These are phyloP conservation scores for Musca vetustissima DNA, from an alignment of 1,140 invertebrate genomes.

Conservation along the genomic window DNA sequence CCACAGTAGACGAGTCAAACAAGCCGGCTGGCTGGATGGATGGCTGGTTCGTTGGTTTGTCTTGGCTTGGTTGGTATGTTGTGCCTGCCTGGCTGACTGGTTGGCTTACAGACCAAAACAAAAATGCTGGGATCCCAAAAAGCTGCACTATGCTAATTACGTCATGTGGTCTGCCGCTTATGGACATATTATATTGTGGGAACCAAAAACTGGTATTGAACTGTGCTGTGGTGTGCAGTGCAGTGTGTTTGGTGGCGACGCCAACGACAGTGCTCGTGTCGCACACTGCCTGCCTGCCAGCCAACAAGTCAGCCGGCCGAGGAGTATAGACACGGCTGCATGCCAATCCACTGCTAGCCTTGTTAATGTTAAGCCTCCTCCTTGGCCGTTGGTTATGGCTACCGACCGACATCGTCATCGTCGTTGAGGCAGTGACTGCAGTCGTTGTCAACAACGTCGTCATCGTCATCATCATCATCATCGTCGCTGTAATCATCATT, in stretches of 20 bases:
- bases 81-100: no score
- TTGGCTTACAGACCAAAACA: no score
- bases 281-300: neutral
- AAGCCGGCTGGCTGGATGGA: constrained; percentile 2
- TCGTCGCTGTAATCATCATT: no score
- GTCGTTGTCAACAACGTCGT: no score
- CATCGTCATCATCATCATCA: no score
- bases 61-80: no score
- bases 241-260: neutral
- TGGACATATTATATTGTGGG: constrained; percentile 55
- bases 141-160: constrained; percentile 56
- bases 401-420: neutral
- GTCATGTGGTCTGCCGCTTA: constrained; percentile 53
- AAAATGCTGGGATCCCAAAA: constrained; percentile 45
- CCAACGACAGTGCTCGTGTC: neutral
- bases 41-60: no score
- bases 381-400: constrained; percentile 15
- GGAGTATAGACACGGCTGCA: no score
- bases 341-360: neutral
- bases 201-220: constrained; percentile 54
- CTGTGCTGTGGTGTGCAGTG: neutral
- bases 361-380: constrained; percentile 23
- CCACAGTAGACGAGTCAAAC: neutral
- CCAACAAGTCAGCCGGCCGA: neutral
- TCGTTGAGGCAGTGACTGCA: neutral